Evolutionary conservation across 1,140 invertebrate genomes (phyloP), one percentile per base, ranked within the genome.

Genomic region (Aplysia californica): DNA sequence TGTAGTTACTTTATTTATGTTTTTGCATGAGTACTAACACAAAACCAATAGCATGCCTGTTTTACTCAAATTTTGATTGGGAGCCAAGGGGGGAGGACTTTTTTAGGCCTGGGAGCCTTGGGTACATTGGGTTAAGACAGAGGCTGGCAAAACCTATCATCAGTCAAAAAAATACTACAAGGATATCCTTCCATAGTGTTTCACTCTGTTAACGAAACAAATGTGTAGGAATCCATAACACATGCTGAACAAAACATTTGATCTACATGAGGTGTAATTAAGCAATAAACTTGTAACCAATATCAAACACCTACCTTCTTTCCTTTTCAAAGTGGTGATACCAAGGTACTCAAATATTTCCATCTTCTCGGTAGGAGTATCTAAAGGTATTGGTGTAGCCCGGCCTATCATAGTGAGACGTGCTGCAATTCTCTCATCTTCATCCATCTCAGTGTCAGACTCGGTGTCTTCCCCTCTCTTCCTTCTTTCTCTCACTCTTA

Each of bases 281-380:
- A n/a, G n/a, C n/a, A n/a, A n/a, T n/a, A n/a, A n/a, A n/a, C n/a
- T n/a, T n/a, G n/a, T n/a, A n/a, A n/a, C n/a, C n/a, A n/a, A n/a
- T n/a, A n/a, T n/a, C n/a, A n/a, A n/a, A 31, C 29, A 73, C 78
- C 50, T 39, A 87, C 86, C 86, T 85, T 83, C 84, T 79, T 82
- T 87, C 5, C 76, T 79, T 41, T 75, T 74, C 23, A 76, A 71
- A 15, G 85, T 84, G 41, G 81, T 82, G 18, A 88, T 65, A 64
- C 86, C 86, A 38, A 88, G 71, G 50, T 77, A 50, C 29, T 79
- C 67, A 31, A 88, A 67, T 36, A 85, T 77, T 31, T 76, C 78
- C 50, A 86, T 64, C 78, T 88, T 88, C n/a, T 79, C 75, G 58
- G 71, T 58, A 18, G 84, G 83, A 26, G 72, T 71, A 75, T 87